These are phyloP conservation scores for Babyrousa celebensis DNA, from an alignment of 2,797 vertebrate species.

Conservation along the genomic window DNA sequence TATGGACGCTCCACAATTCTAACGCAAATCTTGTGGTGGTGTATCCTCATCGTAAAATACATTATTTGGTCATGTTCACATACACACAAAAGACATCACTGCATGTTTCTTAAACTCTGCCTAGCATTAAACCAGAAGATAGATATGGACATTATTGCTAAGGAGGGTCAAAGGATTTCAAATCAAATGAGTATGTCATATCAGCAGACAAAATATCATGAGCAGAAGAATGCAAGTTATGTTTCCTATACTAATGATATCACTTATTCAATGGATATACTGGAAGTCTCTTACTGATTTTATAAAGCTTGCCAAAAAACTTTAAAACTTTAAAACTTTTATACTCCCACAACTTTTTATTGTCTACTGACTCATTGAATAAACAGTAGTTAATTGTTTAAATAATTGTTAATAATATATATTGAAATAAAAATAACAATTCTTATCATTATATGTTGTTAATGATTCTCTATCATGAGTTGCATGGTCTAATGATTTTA, in stretches of 20 bases:
- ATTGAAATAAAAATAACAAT: not conserved
- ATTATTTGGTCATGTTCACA: not conserved
- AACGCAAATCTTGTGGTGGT: not conserved
- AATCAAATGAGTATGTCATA: not conserved
- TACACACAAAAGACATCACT: not conserved
- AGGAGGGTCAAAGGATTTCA: not conserved
- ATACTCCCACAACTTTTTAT: not conserved
- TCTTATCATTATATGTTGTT: not conserved
- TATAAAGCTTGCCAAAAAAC: not conserved
- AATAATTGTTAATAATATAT: not conserved
- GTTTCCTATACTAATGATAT: not conserved
- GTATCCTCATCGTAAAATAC: not conserved
- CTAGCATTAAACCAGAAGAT: not conserved
- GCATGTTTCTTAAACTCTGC: not conserved
- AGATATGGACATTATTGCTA: not conserved
- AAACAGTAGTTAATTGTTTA: not conserved
- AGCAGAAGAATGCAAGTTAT: not conserved
- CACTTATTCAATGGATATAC: not conserved
- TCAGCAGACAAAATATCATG: not conserved
- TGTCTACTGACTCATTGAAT: not conserved
- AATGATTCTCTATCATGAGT: not conserved
- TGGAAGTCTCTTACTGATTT: not conserved
- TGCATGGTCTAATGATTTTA: conserved; percentile 3
- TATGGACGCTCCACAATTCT: not conserved
- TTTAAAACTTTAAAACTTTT: not conserved